Conservation (phyloP, 2,888 invertebrate species). For the Pediacus dermestoides region DNA sequence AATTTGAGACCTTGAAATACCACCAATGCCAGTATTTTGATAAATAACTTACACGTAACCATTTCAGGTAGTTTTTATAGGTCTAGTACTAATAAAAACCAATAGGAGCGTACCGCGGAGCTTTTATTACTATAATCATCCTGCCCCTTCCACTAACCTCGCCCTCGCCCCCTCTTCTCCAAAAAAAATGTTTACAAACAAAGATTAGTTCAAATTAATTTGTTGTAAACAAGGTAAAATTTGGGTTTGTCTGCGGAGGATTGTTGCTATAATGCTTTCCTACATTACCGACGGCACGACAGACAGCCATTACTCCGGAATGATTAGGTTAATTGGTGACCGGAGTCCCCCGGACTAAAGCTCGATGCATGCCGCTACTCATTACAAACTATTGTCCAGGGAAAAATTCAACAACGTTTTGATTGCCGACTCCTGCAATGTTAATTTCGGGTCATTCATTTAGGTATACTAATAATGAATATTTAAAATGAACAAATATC, state of each 20-base stretch:
- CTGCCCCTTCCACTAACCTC: constrained; percentile 10
- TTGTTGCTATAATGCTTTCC: constrained; percentile 15
- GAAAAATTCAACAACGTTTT: constrained; percentile 25
- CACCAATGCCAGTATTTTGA: constrained; percentile 40
- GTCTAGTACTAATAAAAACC: constrained; percentile 34
- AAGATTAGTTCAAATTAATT: constrained; percentile 15
- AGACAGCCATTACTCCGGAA: constrained; percentile 31
- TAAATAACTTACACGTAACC: constrained; percentile 39
- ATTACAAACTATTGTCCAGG: constrained; percentile 32
- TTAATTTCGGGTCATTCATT: constrained; percentile 12
- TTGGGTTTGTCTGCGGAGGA: constrained; percentile 10
- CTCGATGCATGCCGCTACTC: constrained; percentile 33
- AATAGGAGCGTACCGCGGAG: constrained; percentile 13
- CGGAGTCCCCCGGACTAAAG: constrained; percentile 29
- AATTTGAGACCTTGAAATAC: constrained; percentile 41
- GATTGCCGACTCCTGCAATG: constrained; percentile 11
- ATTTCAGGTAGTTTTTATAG: constrained; percentile 41
- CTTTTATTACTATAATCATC: constrained; percentile 19
- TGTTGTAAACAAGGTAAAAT: constrained; percentile 17
- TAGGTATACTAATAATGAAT: constrained; percentile 4
- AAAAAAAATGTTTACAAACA: constrained; percentile 14
- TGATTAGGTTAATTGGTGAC: constrained; percentile 38
- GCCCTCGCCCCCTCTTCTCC: constrained; percentile 11
- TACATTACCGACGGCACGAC: constrained; percentile 21
- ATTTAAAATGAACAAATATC: constrained; percentile 1